Evolutionary conservation across 2,888 invertebrate species (phyloP), one percentile per base, ranked within the genome.

Genomic region (Cantharis rustica): DNA sequence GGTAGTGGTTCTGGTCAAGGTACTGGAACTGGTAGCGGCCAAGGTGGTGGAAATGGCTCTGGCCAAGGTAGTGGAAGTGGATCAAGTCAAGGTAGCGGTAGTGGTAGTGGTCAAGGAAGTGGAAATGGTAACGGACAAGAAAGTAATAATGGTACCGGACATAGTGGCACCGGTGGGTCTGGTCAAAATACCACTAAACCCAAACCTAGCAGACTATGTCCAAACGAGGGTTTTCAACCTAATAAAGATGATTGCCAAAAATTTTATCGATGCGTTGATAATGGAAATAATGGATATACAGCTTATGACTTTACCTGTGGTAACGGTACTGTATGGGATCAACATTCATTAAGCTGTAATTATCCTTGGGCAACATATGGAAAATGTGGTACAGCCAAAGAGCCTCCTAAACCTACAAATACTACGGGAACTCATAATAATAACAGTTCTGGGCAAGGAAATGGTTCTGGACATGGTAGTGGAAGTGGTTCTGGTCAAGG

Each of bases 261-360:
- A 85, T 95, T 95, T 88, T 94, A 94, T 85, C 90, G 95, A 80
- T 95, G 95, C 86, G 94, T 95, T 17, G 89, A 90, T 75, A 90
- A 91, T 84, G 92, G 91, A 0, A 88, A 90, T 23, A 91, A 91
- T 76, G 89, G 89, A 3, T 93, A 89, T 82, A 91, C 88, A 68
- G 92, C 91, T 87, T 93, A 93, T 84, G 93, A 94, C 78, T 95
- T 94, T 85, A 89, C 89, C 13, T 96, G 95, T 86, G 93, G 92
- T 3, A 91, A 92, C 10, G 73, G 71, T 15, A 78, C 76, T 13
- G 81, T 80, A 13, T 80, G 79, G 80, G 81, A 80, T 73, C 31
- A 66, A 15, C 11, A 68, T 2, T 68, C 68, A 3, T 66, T 66
- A 23, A 64, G 77, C 10, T 80, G 81, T n/a, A 76, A 76, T 71